Base-by-base conservation (phyloP, 2,113 vertebrate genomes). In the Cavia porcellus region DNA sequence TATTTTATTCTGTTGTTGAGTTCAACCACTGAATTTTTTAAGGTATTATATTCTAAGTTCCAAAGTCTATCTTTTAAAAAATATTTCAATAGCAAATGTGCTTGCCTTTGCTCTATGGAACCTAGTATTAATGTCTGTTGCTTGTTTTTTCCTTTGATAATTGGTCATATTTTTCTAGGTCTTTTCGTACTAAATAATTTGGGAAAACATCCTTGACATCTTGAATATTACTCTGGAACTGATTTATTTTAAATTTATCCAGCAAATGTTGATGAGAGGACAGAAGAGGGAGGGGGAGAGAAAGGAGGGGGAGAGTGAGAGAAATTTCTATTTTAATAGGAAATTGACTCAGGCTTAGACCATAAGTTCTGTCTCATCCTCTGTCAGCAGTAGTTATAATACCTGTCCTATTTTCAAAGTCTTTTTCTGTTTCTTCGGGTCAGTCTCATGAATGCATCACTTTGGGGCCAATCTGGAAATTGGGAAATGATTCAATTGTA, bases 151-250 rank as follows among this genome's bases (percentile, higher is more conserved):
- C 5, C 35, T 25, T 81, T 82, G 30, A 70, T 82, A 94, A 88
- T 86, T 32, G n/a, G 55, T 61, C 64, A 89, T n/a, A 70, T 94
- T 95, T 95, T 86, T n/a, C 19, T 88, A 68, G n/a, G 13, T 83
- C 17, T 88, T 92, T 94, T 38, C 35, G 77, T 91, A 28, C 92
- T 95, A 61, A 50, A 15, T 82, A 82, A 77, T 66, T 86, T 89
- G 59, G 59, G 4, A 22, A 81, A 83, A 64, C 70, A 83, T 88
- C 13, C 1, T 91, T 57, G 25, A 38, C 3, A 61, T 74, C 74
- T 93, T 88, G 47, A 90, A 85, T 81, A 55, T 94, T 61, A 47
- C 88, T 14, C 24, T 86, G 80, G 95, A 94, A 95, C 61, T 75
- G 38, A 95, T 55, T 86, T 35, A 64, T 75, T 93, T 95, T 19